Evolutionary conservation across 1,140 invertebrate species (phyloP), one percentile per base, ranked within the genome.

Genomic region (Eupristina koningsbergeri): DNA sequence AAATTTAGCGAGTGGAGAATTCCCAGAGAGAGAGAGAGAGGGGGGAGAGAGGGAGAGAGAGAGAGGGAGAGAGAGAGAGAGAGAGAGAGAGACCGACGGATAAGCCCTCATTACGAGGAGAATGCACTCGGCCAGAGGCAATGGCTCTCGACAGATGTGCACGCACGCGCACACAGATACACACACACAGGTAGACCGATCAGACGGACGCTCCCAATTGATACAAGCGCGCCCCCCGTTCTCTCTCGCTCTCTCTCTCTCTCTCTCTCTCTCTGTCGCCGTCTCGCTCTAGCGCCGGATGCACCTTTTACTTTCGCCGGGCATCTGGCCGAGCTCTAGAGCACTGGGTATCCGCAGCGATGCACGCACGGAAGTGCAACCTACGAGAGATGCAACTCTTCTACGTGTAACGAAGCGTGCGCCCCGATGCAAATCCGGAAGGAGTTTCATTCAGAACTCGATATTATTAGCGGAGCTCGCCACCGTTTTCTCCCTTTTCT

Each of bases 271-370:
- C 15, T 17, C 26, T 29, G 8, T 63, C 61, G 34, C 36, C 45
- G n/a, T 74, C 13, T 74, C 26, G 13, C n/a, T 74, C 13, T 75
- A 53, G 22, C 53, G 53, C 53, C 41, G 69, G 7, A 13, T 45
- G 36, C 22, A 22, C 36, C 76, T 78, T 78, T 78, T 78, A 64
- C 61, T 64, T 78, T 64, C 61, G 75, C 36, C 36, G 2, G 29
- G 50, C 0, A 76, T 39, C 63, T 67, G 19, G 67, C 36, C 19
- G 39, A 39, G 67, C 67, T 71, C 36, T 41, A 8, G 34, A 71
- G 67, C 67, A 71, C 61, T 64, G 61, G 61, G 61, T 64, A 34
- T 34, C 2, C 22, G 53, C 53, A 58, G 22, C 53, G 22, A 58
- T 22, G 61, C 29, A 34, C 61, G 61, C 61, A 15, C n/a, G 61